Evolutionary conservation across 2,113 vertebrate species (phyloP).

Genomic region (Siphamia tubifer): DNA sequence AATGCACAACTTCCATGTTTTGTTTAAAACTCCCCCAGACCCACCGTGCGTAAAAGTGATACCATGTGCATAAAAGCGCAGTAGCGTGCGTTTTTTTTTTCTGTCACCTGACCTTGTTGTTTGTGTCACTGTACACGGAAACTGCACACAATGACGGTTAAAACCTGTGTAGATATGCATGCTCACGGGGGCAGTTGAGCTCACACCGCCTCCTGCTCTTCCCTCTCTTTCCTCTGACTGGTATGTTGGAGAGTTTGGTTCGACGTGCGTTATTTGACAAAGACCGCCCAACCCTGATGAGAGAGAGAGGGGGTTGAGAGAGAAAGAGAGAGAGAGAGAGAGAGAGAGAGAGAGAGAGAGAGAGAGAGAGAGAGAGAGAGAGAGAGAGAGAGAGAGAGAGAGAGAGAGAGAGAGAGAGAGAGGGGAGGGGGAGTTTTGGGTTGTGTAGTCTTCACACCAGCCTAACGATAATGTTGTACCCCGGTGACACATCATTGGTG

Average conservation of each 20-base stretch:
- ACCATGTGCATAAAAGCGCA: not conserved
- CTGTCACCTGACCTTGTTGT: not conserved
- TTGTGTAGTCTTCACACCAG: slow-evolving; percentile 56
- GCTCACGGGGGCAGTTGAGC: not conserved
- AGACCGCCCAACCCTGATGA: slow-evolving; percentile 73
- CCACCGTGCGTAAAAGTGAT: not conserved
- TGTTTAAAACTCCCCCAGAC: not conserved
- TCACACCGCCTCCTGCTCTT: slow-evolving; percentile 5
- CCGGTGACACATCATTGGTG: slow-evolving; percentile 53
- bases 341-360: slow-evolving; percentile 14
- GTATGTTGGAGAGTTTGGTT: slow-evolving; percentile 27
- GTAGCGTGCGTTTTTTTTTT: not conserved
- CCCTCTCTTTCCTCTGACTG: slow-evolving; percentile 25
- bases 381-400: not conserved
- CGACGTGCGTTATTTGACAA: slow-evolving; percentile 69
- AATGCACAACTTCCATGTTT: not conserved
- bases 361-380: not conserved
- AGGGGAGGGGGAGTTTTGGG: slow-evolving; percentile 18
- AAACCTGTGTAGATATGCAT: slow-evolving; percentile 21
- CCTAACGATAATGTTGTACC: slow-evolving; percentile 48
- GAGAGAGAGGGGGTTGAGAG: no score
- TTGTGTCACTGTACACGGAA: slow-evolving; percentile 16
- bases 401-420: slow-evolving; percentile 8
- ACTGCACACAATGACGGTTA: slow-evolving; percentile 19
- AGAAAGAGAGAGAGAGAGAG: slow-evolving; percentile 21